Percentiles rank a stretch among this genome's conserved stretches.
These are phyloP conservation scores for Oreocharis arfaki DNA, from an alignment of 2,113 vertebrate genomes.

Conservation along the genomic window DNA sequence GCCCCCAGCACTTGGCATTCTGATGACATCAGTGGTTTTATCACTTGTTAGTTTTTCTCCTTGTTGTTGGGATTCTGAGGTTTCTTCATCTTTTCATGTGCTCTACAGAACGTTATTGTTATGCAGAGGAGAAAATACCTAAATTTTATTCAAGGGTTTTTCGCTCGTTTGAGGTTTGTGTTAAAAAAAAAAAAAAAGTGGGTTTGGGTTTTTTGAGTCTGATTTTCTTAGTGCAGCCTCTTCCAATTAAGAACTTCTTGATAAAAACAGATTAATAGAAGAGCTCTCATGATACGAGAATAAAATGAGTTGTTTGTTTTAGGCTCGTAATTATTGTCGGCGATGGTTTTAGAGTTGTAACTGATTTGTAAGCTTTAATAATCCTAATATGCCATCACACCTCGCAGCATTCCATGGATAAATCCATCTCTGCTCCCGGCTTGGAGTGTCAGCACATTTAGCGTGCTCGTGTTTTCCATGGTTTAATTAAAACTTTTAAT, in stretches of 20 bases:
- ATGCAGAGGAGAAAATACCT: neutral
- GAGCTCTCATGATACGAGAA: neutral
- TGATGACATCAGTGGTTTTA: neutral
- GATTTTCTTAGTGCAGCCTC: neutral
- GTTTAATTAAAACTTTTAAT: constrained; percentile 41
- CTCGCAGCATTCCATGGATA: neutral
- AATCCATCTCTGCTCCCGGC: neutral
- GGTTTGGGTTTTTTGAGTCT: neutral
- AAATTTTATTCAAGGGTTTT: neutral
- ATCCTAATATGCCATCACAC: neutral
- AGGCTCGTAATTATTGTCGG: neutral
- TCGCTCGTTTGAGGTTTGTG: neutral
- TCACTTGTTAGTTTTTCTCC: neutral
- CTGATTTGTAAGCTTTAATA: constrained; percentile 12
- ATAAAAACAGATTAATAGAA: neutral
- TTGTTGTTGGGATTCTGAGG: neutral
- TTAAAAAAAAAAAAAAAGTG: neutral
- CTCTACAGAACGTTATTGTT: neutral
- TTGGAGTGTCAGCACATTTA: neutral
- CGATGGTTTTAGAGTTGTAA: neutral
- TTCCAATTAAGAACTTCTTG: neutral
- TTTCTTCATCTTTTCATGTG: neutral
- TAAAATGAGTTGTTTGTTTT: neutral
- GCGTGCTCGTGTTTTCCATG: neutral
- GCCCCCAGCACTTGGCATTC: neutral